A percentile compares a stretch with the other conserved stretches of the same genome.
These are phyloP conservation scores for Stenurella melanura DNA, from an alignment of 2,888 invertebrate genomes.

Conservation along the genomic window DNA sequence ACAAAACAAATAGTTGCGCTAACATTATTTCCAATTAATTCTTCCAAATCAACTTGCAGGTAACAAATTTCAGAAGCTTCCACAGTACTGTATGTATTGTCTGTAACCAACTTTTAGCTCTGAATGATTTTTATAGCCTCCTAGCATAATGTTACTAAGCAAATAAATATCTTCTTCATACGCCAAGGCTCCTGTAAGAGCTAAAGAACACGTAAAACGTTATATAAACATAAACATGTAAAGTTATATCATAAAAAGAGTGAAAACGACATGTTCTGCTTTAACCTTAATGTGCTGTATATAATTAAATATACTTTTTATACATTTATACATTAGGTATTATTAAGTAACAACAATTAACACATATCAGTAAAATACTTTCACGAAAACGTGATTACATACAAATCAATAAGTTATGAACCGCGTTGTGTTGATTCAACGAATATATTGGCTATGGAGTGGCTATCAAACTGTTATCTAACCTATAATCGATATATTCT, in stretches of 20 bases:
- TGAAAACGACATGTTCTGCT: background rate
- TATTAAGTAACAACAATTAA: constrained; percentile 18
- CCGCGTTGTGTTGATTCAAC: constrained; percentile 2
- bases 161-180: too few species aligned
- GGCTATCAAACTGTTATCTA: constrained; percentile 1
- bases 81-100: too few species aligned
- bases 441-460: constrained; percentile 4
- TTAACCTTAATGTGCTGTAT: background rate
- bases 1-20: too few species aligned
- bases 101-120: too few species aligned
- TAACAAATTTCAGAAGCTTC: too few species aligned
- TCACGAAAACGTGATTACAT: background rate
- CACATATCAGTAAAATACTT: constrained; percentile 20
- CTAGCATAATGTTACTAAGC: too few species aligned
- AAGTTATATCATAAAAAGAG: constrained; percentile 1
- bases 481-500: constrained; percentile 58
- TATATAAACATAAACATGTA: background rate
- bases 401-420: constrained; percentile 1
- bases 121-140: too few species aligned
- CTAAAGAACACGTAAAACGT: background rate
- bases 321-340: background rate
- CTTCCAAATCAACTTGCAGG: too few species aligned
- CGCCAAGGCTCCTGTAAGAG: background rate
- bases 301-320: background rate
- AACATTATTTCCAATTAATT: too few species aligned